Evolutionary conservation across 1,140 invertebrate species (phyloP).

Genomic region (Drosophila bipectinata): DNA sequence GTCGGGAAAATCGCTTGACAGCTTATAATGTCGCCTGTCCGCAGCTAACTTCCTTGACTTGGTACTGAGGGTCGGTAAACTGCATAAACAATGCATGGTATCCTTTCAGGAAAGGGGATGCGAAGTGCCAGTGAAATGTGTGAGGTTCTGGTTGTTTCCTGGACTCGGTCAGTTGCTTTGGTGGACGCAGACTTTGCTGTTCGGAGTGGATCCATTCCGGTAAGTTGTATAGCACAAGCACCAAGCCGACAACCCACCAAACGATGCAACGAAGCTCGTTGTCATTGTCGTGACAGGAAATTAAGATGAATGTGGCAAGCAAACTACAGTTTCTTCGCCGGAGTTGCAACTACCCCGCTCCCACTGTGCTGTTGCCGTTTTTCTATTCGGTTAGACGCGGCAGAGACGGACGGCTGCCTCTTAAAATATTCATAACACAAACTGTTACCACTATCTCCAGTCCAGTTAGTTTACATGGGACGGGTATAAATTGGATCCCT

Average conservation of each 20-base stretch:
- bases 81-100: slow-evolving; percentile 32
- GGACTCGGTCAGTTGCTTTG: slow-evolving; percentile 40
- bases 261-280: slow-evolving; percentile 62
- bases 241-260: slow-evolving; percentile 27
- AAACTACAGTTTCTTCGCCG: slow-evolving; percentile 67
- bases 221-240: not conserved
- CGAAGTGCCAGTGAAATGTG: slow-evolving; percentile 44
- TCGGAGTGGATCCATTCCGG: slow-evolving; percentile 8
- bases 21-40: not conserved
- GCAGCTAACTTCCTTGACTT: slow-evolving; percentile 1
- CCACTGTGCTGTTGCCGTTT: slow-evolving; percentile 45
- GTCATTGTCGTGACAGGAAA: slow-evolving; percentile 82
- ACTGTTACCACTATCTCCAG: slow-evolving; percentile 73
- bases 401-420: slow-evolving; percentile 49
- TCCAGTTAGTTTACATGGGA: slow-evolving; percentile 17
- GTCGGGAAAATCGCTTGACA: not conserved
- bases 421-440: slow-evolving; percentile 82
- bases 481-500: not conserved
- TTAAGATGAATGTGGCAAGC: slow-evolving; percentile 82
- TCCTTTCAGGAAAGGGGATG: slow-evolving; percentile 19
- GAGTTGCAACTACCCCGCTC: slow-evolving; percentile 19
- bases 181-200: slow-evolving; percentile 56
- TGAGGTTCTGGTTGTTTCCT: slow-evolving; percentile 41
- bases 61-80: slow-evolving; percentile 3
- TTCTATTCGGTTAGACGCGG: slow-evolving; percentile 48